Evolutionary conservation across 1,140 invertebrate genomes (phyloP), one percentile per base, ranked within the genome.

Genomic region (Drosophila azteca): DNA sequence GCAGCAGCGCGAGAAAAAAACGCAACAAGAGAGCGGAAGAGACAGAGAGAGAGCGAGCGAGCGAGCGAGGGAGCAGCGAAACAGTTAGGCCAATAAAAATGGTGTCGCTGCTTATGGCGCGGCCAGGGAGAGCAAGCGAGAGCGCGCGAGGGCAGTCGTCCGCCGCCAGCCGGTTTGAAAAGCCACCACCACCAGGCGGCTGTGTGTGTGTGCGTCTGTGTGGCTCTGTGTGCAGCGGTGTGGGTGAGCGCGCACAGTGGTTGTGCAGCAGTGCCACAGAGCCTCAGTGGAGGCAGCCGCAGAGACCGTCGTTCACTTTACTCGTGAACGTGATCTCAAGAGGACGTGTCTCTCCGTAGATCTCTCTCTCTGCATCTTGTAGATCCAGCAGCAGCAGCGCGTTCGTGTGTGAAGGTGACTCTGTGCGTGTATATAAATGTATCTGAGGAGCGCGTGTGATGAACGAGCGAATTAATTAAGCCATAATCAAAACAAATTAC

Each of bases 391-490:
- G 24, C 24, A 44, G 35, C 51, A 60, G 44, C 69, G 69, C 60
- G 71, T 35, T 60, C 57, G 39, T 39, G 31, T 57, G 31, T 50
- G 49, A 39, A 31, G 45, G 35, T 49, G 59, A 50, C 46, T 66
- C 57, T 52, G 59, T 57, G 78, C 80, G 52, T 71, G 51, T 57
- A 43, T 43, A 52, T 39, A 13, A 39, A 39, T 39, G 35, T 39
- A 13, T 39, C 35, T 39, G 35, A 39, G 35, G 3, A 39, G 5
- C 35, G 65, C 55, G 61, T 76, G 78, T 83, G 75, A 77, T 70
- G 71, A 79, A 74, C 80, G 74, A 83, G 79, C 84, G 73, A 87
- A 89, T 84, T 89, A 89, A 89, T 89, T 89, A 83, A 80, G 55
- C 75, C 77, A 80, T 89, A 85, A 89, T 89, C 85, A 63, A 69